A percentile compares a stretch with the other conserved stretches of the same genome.
phyloP scores from a whole-genome alignment of 2,888 invertebrate species.

The Lysandra coridon region DNA sequence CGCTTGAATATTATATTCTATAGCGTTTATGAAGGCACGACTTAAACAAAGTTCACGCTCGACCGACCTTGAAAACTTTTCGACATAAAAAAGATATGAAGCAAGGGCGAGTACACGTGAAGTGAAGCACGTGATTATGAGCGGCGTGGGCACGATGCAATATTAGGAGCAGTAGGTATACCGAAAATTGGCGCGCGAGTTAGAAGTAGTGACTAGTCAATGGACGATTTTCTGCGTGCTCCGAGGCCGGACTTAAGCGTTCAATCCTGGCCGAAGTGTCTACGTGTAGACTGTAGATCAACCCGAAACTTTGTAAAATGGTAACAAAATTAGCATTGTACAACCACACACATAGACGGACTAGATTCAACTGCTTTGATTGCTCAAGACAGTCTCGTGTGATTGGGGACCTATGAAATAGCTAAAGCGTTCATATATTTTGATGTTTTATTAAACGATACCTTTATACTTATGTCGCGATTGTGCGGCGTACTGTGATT shows the following conservation, averaged over 20 bases:
- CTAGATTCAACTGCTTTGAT: slow-evolving; percentile 4
- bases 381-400: neutral
- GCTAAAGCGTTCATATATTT: neutral
- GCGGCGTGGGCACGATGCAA: no score
- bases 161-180: no score
- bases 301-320: neutral
- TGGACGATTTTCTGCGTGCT: neutral
- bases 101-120: no score
- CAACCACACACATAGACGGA: slow-evolving; percentile 6
- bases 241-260: neutral
- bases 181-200: no score
- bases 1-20: no score
- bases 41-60: no score
- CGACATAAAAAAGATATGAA: no score
- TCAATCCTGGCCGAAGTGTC: neutral
- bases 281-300: neutral
- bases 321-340: slow-evolving; percentile 16
- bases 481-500: neutral
- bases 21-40: no score
- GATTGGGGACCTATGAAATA: neutral
- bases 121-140: no score
- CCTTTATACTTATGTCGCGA: neutral
- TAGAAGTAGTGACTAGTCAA: neutral
- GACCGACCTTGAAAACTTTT: neutral
- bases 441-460: neutral